Percentiles rank a stretch among this genome's conserved stretches.
Conservation (phyloP, 1,140 invertebrate species). For the Bombus terrestris region DNA sequence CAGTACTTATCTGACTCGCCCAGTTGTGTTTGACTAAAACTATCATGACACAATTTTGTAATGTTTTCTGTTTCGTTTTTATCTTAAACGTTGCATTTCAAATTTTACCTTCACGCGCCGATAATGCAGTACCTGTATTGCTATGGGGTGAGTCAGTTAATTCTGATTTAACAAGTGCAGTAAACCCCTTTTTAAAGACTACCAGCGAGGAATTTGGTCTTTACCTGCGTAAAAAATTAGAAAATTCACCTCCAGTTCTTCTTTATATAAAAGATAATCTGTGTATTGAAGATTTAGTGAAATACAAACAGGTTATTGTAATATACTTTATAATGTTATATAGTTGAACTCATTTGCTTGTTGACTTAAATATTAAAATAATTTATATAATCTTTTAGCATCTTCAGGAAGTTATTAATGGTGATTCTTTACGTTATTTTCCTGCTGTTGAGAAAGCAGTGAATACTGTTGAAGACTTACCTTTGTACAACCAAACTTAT, state of each 20-base stretch:
- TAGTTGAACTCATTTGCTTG: not conserved
- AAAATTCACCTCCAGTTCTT: conserved; percentile 55
- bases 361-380: not conserved
- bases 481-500: conserved; percentile 67
- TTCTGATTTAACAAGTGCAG: conserved; percentile 39
- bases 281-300: conserved; percentile 75
- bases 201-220: conserved; percentile 64
- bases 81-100: conserved; percentile 39
- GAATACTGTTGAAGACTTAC: conserved; percentile 67
- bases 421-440: conserved; percentile 65
- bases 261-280: conserved; percentile 73
- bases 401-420: conserved; percentile 61
- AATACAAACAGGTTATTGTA: conserved; percentile 70
- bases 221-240: conserved; percentile 62
- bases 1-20: conserved; percentile 28
- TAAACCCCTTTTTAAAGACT: conserved; percentile 71
- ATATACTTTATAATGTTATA: not conserved
- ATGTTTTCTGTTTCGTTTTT: conserved; percentile 37
- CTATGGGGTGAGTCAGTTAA: conserved; percentile 68
- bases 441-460: conserved; percentile 72
- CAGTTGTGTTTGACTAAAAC: conserved; percentile 14
- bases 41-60: conserved; percentile 52
- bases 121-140: conserved; percentile 70
- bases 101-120: conserved; percentile 47
- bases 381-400: conserved; percentile 54